phyloP scores from a whole-genome alignment of 2,113 vertebrate genomes.

The Rhabdomys dilectus region DNA sequence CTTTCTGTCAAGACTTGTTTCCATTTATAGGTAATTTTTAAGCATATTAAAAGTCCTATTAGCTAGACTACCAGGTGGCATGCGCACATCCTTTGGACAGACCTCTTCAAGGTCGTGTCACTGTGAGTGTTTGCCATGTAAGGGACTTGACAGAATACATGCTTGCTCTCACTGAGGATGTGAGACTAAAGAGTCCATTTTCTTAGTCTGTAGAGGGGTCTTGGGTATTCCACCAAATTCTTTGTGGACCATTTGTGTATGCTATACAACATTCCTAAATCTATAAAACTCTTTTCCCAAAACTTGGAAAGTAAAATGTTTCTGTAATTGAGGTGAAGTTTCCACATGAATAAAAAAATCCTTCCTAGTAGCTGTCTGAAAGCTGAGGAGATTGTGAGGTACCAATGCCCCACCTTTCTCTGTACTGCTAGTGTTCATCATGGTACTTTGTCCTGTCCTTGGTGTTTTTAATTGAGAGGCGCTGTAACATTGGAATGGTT shows the following conservation, averaged over 20 bases:
- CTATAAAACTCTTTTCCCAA: conserved; percentile 33
- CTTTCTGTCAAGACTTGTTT: conserved; percentile 29
- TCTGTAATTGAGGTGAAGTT: conserved; percentile 46
- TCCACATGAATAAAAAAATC: conserved; percentile 2
- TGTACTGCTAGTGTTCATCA: background rate
- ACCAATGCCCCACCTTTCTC: background rate
- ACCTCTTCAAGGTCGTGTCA: background rate
- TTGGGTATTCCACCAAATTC: conserved; percentile 43
- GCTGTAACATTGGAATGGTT: background rate
- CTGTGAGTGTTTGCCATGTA: conserved; percentile 22
- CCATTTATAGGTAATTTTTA: conserved; percentile 49
- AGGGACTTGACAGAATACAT: background rate
- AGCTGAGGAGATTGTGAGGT: background rate
- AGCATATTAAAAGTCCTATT: background rate
- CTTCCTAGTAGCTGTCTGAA: background rate
- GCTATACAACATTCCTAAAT: conserved; percentile 18
- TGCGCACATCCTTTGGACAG: background rate
- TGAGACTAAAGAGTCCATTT: conserved; percentile 24
- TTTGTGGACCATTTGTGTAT: background rate
- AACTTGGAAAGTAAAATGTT: conserved; percentile 44
- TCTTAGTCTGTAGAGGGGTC: background rate
- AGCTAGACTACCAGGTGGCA: background rate
- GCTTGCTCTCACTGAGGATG: background rate
- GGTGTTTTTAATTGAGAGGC: background rate
- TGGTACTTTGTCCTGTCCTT: background rate